Evolutionary conservation across 1,140 invertebrate genomes (phyloP).

Genomic region (Drosophila punjabiensis): DNA sequence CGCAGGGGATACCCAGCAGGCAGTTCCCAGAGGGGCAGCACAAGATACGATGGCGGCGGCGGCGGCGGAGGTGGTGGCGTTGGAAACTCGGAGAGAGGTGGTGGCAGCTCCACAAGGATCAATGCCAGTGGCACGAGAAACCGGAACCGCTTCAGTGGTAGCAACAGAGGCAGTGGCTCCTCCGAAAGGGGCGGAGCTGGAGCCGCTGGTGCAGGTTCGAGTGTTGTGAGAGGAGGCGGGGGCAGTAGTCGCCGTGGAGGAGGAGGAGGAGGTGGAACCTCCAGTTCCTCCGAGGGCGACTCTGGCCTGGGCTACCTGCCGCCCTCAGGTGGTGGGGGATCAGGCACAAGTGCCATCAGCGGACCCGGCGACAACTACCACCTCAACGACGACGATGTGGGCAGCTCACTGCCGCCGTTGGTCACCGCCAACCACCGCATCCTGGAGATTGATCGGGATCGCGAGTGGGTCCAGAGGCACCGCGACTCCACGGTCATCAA

Average conservation of each 20-base stretch:
- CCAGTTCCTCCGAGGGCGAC: conserved; percentile 36
- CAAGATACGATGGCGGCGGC: conserved; percentile 60
- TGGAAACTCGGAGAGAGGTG: conserved; percentile 21
- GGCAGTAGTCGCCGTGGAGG: conserved; percentile 14
- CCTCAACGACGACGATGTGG: conserved; percentile 74
- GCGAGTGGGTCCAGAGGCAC: conserved; percentile 70
- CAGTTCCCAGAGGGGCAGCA: conserved; percentile 49
- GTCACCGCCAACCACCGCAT: conserved; percentile 75
- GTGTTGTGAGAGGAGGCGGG: neutral
- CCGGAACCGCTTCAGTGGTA: conserved; percentile 51
- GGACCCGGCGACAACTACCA: conserved; percentile 69
- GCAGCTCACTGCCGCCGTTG: conserved; percentile 70
- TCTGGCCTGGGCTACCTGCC: conserved; percentile 55
- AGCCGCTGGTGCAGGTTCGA: neutral
- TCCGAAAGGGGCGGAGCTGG: conserved; percentile 14
- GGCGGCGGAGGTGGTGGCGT: neutral
- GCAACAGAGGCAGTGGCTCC: conserved; percentile 10
- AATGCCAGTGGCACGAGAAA: conserved; percentile 57
- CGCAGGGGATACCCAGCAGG: conserved; percentile 59
- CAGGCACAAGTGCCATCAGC: conserved; percentile 50
- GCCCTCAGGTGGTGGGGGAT: conserved; percentile 26
- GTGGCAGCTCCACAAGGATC: conserved; percentile 15
- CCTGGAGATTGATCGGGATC: conserved; percentile 74
- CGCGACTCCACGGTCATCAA: conserved; percentile 87
- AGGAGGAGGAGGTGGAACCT: neutral